These are phyloP conservation scores for Passer montanus DNA, from an alignment of 2,113 vertebrate genomes.

Conservation along the genomic window DNA sequence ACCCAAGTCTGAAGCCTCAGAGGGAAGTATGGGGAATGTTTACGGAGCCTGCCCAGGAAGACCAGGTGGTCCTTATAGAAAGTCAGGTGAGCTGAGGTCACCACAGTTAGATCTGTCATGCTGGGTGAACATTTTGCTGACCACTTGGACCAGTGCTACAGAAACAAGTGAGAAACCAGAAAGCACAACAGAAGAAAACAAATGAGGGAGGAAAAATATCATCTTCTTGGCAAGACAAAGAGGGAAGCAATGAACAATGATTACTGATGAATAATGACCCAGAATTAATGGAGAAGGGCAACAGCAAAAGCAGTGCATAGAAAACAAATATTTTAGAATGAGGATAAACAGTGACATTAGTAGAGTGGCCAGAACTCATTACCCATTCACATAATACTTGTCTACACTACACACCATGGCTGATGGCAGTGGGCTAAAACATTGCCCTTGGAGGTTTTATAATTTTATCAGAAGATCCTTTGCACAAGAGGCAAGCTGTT, in stretches of 20 bases:
- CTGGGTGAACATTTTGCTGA: neutral
- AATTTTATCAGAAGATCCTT: neutral
- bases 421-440: neutral
- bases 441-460: neutral
- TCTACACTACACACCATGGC: neutral
- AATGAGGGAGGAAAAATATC: neutral
- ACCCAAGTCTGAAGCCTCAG: neutral
- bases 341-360: neutral
- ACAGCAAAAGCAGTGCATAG: slow-evolving; percentile 9
- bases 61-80: neutral
- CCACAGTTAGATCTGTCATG: neutral
- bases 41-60: neutral
- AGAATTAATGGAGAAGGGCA: slow-evolving; percentile 34
- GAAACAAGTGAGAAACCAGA: neutral
- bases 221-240: slow-evolving; percentile 24
- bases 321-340: slow-evolving; percentile 28
- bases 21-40: neutral
- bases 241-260: neutral
- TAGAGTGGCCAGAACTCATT: neutral
- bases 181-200: neutral
- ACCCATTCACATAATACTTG: neutral
- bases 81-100: neutral
- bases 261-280: slow-evolving; percentile 35
- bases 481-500: neutral
- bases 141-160: neutral